Evolutionary conservation across 1,140 invertebrate genomes (phyloP).

Genomic region (Neodiprion virginianus): DNA sequence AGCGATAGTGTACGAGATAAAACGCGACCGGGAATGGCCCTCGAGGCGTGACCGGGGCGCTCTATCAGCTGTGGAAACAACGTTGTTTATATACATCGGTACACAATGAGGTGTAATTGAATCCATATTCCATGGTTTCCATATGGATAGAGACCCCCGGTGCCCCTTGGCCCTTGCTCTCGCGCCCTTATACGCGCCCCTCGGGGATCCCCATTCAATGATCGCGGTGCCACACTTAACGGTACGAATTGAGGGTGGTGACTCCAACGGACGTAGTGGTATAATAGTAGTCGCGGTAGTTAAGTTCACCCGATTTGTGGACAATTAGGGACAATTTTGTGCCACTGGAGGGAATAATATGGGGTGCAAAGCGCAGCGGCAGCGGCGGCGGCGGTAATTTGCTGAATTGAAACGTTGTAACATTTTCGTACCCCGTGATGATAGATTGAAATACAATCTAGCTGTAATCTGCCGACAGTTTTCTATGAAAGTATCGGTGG

Average conservation of each 20-base stretch:
- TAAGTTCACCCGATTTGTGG: constrained; percentile 48
- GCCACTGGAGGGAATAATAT: neutral
- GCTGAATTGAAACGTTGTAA: neutral
- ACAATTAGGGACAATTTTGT: constrained; percentile 50
- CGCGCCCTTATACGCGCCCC: constrained; percentile 7
- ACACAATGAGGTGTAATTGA: constrained; percentile 60
- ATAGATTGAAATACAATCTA: neutral
- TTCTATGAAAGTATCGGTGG: neutral
- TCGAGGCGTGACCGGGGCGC: neutral
- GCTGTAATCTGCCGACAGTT: neutral
- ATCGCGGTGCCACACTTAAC: constrained; percentile 42
- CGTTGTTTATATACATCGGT: constrained; percentile 56
- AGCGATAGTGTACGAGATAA: neutral
- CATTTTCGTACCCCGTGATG: neutral
- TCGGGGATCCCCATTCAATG: neutral
- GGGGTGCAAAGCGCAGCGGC: neutral
- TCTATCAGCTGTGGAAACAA: constrained; percentile 58
- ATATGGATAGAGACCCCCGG: constrained; percentile 7
- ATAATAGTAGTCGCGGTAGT: neutral
- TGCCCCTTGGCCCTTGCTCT: constrained; percentile 2
- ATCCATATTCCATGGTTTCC: constrained; percentile 44
- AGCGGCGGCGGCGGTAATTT: neutral
- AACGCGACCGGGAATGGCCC: neutral
- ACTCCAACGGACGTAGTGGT: neutral
- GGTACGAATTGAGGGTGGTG: constrained; percentile 44